Evolutionary conservation across 2,797 vertebrate genomes (phyloP), one percentile per base, ranked within the genome.

Genomic region (Merluccius polli): DNA sequence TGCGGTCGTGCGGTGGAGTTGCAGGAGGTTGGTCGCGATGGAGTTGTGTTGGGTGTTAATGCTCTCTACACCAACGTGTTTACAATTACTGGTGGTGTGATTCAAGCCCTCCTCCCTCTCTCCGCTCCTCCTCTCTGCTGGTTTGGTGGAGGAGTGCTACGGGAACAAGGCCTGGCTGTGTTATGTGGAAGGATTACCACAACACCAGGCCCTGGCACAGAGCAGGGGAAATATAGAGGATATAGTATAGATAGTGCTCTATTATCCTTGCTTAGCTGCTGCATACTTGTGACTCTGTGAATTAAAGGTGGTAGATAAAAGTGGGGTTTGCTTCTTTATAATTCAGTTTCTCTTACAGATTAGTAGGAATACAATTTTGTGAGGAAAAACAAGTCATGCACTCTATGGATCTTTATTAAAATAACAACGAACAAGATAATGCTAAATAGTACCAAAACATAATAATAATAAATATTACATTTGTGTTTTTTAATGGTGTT

Each of bases 1-100:
- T 89, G 82, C 85, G 78, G 84, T 84, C 85, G 81, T 87, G 78
- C 73, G 82, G 84, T 72, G 84, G 86, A 85, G 18, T 48, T 5
- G 44, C 18, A 18, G 16, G 88, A 70, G 73, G 82, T 80, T 87
- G 88, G 87, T 88, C 88, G 86, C 86, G 87, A 68, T 65, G 78
- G 15, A 18, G 44, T 21, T 48, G 18, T 15, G 16, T 6, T 48
- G 44, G 18, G 44, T 48, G 44, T 48, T 48, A 48, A 48, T 48
- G 15, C 15, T 18, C 44, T 18, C 44, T 48, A 48, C 44, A 7
- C 36, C 36, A 48, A 18, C 18, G 44, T 48, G 4, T 21, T 48
- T 48, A 15, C 44, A 48, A 48, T 48, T 18, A 48, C 15, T 18
- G 44, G 13, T 48, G 18, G 15, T 48, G 44, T 48, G 44, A 18